phyloP scores from a whole-genome alignment of 2,888 invertebrate species.

The Melipona bicolor region DNA sequence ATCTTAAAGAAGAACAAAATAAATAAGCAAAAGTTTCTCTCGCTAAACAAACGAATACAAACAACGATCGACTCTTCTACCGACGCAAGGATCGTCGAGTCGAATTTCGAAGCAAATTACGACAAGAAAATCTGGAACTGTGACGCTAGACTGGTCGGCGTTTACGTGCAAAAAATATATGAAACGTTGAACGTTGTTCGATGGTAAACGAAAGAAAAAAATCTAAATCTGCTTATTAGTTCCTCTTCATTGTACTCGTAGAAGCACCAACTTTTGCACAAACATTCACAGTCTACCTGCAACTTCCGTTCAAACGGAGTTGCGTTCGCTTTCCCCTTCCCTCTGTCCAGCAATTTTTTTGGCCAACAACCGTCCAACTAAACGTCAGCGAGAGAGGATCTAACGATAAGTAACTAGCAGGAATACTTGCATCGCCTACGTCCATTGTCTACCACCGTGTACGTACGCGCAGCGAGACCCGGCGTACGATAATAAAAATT shows the following conservation, averaged over 20 bases:
- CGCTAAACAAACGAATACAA: too few species aligned
- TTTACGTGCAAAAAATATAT: background rate
- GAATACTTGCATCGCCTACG: conserved; percentile 40
- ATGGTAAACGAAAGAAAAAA: background rate
- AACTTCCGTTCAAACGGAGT: background rate
- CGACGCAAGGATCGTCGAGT: too few species aligned
- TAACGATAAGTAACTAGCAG: conserved; percentile 12
- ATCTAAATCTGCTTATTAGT: background rate
- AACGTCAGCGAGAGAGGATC: conserved; percentile 25
- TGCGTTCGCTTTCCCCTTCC: background rate
- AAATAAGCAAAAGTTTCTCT: too few species aligned
- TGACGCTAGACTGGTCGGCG: too few species aligned
- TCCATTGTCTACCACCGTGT: conserved; percentile 33
- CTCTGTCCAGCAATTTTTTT: conserved; percentile 57
- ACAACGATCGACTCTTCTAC: too few species aligned
- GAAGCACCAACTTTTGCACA: background rate
- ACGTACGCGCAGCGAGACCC: conserved; percentile 19
- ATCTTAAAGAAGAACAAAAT: too few species aligned
- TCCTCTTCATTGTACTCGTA: background rate
- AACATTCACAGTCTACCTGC: background rate
- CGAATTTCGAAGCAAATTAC: background rate
- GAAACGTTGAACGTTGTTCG: background rate
- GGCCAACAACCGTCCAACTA: conserved; percentile 47
- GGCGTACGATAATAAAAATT: conserved; percentile 54
- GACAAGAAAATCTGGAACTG: background rate